A percentile compares a stretch with the other conserved stretches of the same genome.
Evolutionary conservation across 2,797 vertebrate species (phyloP).

Genomic region (Choloepus didactylus): DNA sequence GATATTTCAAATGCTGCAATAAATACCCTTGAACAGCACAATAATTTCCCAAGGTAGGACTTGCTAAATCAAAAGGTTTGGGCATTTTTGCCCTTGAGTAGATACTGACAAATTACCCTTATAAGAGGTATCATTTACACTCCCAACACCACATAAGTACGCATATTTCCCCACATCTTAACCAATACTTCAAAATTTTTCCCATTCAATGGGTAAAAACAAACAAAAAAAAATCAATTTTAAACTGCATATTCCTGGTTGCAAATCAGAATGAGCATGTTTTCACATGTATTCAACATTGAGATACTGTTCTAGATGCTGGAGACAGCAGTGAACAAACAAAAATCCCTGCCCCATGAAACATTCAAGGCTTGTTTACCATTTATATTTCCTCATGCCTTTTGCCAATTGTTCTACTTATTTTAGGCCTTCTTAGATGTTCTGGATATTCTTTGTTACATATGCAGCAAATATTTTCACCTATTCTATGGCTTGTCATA

Average conservation of each 20-base stretch:
- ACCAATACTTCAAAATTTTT: constrained; percentile 1
- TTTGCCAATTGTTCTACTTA: constrained; percentile 11
- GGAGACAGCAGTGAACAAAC: background rate
- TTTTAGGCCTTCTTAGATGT: background rate
- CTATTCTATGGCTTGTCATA: background rate
- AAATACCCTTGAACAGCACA: background rate
- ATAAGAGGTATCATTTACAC: background rate
- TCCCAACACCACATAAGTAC: background rate
- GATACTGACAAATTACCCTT: background rate
- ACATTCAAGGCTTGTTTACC: background rate
- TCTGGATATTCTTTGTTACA: background rate
- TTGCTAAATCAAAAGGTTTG: background rate
- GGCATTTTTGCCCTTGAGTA: background rate
- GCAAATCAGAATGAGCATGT: background rate
- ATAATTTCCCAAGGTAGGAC: background rate
- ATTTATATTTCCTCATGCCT: background rate
- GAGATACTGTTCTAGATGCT: background rate
- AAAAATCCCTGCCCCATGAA: background rate
- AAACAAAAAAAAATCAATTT: background rate
- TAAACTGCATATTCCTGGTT: constrained; percentile 50
- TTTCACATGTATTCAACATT: background rate
- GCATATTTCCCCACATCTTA: background rate
- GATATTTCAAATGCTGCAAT: background rate
- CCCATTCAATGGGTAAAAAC: background rate
- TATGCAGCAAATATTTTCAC: background rate